Conservation (phyloP, 2,797 vertebrate genomes). For the Neosilurus mollespiculum region DNA sequence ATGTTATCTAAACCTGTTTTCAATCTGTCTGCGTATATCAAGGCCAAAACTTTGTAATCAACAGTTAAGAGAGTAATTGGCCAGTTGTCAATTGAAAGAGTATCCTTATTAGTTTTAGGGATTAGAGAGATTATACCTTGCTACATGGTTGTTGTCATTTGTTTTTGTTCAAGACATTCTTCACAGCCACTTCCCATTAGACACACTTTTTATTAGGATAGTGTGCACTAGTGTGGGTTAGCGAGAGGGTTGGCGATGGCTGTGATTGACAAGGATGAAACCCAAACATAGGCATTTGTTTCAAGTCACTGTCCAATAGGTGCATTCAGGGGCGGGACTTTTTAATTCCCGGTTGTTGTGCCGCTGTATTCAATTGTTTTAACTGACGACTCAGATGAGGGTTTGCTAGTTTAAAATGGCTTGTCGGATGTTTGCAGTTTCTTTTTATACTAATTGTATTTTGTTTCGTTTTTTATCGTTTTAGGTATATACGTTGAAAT, state of each 20-base stretch:
- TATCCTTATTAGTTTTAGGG: neutral
- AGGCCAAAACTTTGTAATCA: too few species aligned
- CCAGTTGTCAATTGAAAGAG: too few species aligned
- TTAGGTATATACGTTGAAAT: neutral
- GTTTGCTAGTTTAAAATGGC: neutral
- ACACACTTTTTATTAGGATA: neutral
- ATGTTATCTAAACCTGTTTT: too few species aligned
- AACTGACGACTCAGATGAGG: slow-evolving; percentile 33
- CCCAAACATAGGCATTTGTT: slow-evolving; percentile 20
- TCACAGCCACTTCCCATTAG: neutral
- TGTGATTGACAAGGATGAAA: slow-evolving; percentile 41
- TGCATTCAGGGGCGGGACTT: slow-evolving; percentile 50
- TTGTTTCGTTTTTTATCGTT: neutral
- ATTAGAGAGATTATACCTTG: too few species aligned
- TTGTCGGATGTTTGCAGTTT: neutral
- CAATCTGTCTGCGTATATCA: too few species aligned
- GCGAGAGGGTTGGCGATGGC: neutral
- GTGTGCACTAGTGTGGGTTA: slow-evolving; percentile 25
- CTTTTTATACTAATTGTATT: neutral
- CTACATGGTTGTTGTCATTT: too few species aligned
- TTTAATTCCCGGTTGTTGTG: slow-evolving; percentile 60
- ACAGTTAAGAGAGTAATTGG: too few species aligned
- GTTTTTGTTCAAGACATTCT: too few species aligned
- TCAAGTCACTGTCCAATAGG: slow-evolving; percentile 45
- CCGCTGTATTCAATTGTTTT: slow-evolving; percentile 59